Evolutionary conservation across 1,140 invertebrate genomes (phyloP), one percentile per base, ranked within the genome.

Genomic region (Rhyacophila brunnea): DNA sequence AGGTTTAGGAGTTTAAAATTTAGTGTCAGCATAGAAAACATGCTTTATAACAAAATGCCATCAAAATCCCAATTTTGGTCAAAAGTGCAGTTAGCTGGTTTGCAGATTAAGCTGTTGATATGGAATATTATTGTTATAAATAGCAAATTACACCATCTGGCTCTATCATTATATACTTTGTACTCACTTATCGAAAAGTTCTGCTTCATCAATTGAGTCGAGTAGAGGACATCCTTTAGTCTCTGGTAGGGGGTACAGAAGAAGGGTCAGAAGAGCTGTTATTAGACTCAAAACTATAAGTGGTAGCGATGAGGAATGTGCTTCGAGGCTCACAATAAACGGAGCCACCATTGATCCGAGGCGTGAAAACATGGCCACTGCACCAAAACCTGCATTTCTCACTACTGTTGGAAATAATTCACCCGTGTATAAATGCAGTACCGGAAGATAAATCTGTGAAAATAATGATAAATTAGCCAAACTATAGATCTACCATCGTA

Each of bases 321-420:
- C 63, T 78, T 90, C 79, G 67, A 86, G 71, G 28, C 76, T 73
- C 3, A 83, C 76, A n/a, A 87, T 70, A 28, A 77, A 78, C 43
- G 87, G 87, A 11, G 86, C 84, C 13, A 86, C 70, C 74, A 87
- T 87, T 1, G 85, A 85, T n/a, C 84, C 86, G 28, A 87, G 67
- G 40, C 85, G 78, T 4, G 83, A 82, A 56, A 81, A 82, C 45
- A 83, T 82, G n/a, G 84, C 81, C 7, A 81, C 81, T 2, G 80
- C 69, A 18, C 85, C 86, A 9, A 88, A 69, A 13, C 85, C 86
- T 20, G 80, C 77, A 66, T 87, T 89, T 51, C 87, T 78, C 0
- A 86, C 77, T 34, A 86, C 73, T 1, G 87, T 88, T 36, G 87
- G 87, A 66, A 83, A 88, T 28, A 87, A 68, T 74, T 89, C 87